Percentiles rank a stretch among this genome's conserved stretches.
Conservation (phyloP, 2,797 vertebrate species). For the Alosa sapidissima region DNA sequence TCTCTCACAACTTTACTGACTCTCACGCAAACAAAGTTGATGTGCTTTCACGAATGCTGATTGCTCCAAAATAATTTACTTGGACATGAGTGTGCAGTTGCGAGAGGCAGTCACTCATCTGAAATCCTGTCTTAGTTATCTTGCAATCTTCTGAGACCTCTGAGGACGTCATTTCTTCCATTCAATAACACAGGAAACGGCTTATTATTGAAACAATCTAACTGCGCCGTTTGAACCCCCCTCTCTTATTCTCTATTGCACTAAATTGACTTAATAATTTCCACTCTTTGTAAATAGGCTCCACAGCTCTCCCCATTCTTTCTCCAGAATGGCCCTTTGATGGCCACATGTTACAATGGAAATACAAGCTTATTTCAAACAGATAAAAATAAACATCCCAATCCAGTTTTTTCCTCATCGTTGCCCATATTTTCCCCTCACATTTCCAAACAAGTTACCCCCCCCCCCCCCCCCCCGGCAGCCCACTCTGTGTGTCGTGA, state of each 20-base stretch:
- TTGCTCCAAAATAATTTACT: background rate
- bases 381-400: slow-evolving; percentile 32
- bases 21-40: background rate
- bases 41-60: background rate
- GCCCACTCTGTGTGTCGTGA: background rate
- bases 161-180: slow-evolving; percentile 55
- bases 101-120: slow-evolving; percentile 47
- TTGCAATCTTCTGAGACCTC: slow-evolving; percentile 50
- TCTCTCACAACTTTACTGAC: background rate
- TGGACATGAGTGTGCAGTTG: background rate
- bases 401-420: slow-evolving; percentile 5
- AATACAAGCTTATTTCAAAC: slow-evolving; percentile 51
- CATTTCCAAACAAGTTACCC: slow-evolving; percentile 33
- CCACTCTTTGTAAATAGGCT: slow-evolving; percentile 51
- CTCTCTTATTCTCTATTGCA: slow-evolving; percentile 36
- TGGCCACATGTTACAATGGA: slow-evolving; percentile 56
- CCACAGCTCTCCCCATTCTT: slow-evolving; percentile 41
- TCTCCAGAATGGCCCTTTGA: slow-evolving; percentile 45
- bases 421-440: slow-evolving; percentile 37
- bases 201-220: slow-evolving; percentile 63
- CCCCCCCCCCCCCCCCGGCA: background rate
- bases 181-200: slow-evolving; percentile 55
- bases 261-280: slow-evolving; percentile 56
- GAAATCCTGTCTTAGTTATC: slow-evolving; percentile 54
- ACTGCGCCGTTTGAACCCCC: slow-evolving; percentile 54